A percentile compares a stretch with the other conserved stretches of the same genome.
phyloP scores from a whole-genome alignment of 2,888 invertebrate genomes.

The Amaurobius ferox region DNA sequence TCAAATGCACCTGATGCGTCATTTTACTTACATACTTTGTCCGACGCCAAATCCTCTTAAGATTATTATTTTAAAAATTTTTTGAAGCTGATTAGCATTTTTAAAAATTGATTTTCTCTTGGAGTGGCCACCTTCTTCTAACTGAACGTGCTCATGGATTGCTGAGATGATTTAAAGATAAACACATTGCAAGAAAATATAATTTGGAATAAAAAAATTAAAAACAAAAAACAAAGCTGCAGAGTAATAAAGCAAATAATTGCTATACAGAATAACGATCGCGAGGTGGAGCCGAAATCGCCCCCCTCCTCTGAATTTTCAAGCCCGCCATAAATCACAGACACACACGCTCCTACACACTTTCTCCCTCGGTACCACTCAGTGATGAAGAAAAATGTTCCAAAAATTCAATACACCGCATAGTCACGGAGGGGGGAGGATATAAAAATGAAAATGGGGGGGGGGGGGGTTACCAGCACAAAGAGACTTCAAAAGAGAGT shows the following conservation, averaged over 20 bases:
- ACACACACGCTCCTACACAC: constrained; percentile 55
- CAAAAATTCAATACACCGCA: constrained; percentile 62
- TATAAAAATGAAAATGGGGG: constrained; percentile 25
- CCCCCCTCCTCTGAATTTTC: constrained; percentile 38
- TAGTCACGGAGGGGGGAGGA: constrained; percentile 10
- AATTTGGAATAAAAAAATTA: no score
- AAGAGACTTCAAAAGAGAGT: constrained; percentile 42
- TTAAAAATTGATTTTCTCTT: no score
- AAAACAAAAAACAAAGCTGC: background rate
- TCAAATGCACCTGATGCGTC: no score
- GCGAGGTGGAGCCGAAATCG: background rate
- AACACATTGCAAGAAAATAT: no score
- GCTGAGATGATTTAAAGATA: no score
- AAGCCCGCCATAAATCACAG: constrained; percentile 56
- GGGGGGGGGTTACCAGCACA: background rate
- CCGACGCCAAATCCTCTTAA: no score
- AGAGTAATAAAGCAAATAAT: background rate
- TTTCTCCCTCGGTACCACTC: constrained; percentile 54
- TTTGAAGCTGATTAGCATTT: no score
- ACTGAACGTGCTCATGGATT: no score
- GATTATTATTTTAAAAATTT: no score
- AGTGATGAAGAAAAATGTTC: constrained; percentile 70
- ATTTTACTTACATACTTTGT: no score
- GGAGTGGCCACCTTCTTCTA: no score
- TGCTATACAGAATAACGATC: background rate